Percentiles rank a stretch among this genome's conserved stretches.
Conservation (phyloP, 2,797 vertebrate genomes). For the Heteromormyrus szaboi region DNA sequence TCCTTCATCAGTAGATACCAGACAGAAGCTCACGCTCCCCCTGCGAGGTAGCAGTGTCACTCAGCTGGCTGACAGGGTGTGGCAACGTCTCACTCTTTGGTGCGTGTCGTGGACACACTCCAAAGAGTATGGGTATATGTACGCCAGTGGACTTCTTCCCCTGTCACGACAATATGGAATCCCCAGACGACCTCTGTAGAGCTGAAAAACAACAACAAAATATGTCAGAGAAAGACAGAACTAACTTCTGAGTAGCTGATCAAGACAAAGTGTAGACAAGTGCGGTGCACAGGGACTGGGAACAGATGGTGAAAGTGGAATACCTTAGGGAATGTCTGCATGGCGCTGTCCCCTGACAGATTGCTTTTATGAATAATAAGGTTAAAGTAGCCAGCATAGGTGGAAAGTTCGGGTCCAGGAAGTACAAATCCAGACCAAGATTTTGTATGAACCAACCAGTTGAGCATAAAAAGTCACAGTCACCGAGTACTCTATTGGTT, state of each 20-base stretch:
- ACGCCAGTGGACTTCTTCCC: neutral
- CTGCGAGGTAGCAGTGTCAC: constrained; percentile 32
- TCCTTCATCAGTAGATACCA: neutral
- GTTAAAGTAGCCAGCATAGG: neutral
- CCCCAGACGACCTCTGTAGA: neutral
- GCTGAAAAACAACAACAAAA: neutral
- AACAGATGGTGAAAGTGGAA: neutral
- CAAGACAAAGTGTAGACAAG: neutral
- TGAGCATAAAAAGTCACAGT: neutral
- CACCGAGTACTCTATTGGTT: neutral
- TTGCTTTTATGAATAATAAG: neutral
- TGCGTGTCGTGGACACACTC: constrained; percentile 20
- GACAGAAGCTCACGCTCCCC: neutral
- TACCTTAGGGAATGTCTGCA: neutral
- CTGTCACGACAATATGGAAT: neutral
- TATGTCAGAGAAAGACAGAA: neutral
- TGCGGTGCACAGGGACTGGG: neutral
- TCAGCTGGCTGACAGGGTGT: constrained; percentile 31
- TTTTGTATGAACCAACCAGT: neutral
- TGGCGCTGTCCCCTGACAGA: neutral
- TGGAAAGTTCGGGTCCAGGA: neutral
- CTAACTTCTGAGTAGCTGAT: neutral
- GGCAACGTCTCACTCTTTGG: constrained; percentile 21
- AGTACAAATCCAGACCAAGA: neutral
- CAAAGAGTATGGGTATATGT: neutral